Base-by-base conservation (phyloP, 30 jellyfish, hydroid and myxozoan genomes). In the Aurelia sp. region DNA sequence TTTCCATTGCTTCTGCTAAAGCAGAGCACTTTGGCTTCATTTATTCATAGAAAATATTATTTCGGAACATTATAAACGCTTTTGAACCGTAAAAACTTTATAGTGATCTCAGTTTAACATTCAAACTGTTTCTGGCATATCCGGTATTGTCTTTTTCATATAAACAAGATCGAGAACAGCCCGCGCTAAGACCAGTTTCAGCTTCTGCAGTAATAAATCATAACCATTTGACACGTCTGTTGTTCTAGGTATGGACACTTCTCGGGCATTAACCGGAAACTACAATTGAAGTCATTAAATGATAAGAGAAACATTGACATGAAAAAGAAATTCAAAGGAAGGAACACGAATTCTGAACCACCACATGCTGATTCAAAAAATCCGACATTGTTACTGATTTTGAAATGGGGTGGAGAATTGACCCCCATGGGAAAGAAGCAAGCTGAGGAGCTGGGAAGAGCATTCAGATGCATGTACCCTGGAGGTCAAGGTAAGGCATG, bases 381-480 rank as follows among this genome's bases (percentile, higher is more conserved):
- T 62, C 91, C 97, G 58, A 69, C 90, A 9, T 69, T 94, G 78
- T 69, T 94, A 72, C 76, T 94, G 69, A 89, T 94, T 64, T 53
- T 94, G 61, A 94, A 94, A 66, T 94, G 99, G 99, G 99, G 99
- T 37, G 99, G 99, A 3, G 99, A 94, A 73, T 73, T 94, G 74
- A 94, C 99, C 41, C 96, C 97, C 13, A 90, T 89, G 97, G 99
- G 99, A 22, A 88, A 85, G 81, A 83, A 82, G 48, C 97, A 94
- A 76, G 97, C 99, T 17, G 99, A 94, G 47, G 99, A 90, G 62
- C 88, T 94, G 20, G 99, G 99, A 31, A 74, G 93, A 59, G 97
- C 96, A 11, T 94, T 94, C 71, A 53, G 97, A 48, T 85, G 97
- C 87, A 86, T 94, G 90, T 94, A 94, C 72, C 99, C 99, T 17